Evolutionary conservation across 2,797 vertebrate genomes (phyloP).

Genomic region (Xenopus petersii): DNA sequence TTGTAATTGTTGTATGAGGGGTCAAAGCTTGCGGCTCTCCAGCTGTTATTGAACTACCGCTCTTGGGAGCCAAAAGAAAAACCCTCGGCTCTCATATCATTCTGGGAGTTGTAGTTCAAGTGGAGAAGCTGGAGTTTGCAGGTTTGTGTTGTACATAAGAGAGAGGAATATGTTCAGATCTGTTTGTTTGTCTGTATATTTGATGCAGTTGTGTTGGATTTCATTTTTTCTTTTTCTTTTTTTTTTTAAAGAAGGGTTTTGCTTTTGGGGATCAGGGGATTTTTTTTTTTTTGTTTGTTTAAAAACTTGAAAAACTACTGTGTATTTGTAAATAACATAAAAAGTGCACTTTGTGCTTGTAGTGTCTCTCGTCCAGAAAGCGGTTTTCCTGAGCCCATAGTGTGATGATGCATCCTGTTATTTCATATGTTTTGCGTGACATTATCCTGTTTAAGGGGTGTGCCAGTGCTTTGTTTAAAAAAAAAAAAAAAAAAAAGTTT

Average conservation of each 20-base stretch:
- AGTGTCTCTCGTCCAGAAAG: constrained; percentile 79
- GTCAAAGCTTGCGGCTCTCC: not conserved
- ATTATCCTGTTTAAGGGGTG: constrained; percentile 48
- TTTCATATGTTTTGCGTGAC: constrained; percentile 40
- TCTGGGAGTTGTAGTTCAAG: too few species aligned
- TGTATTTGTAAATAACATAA: constrained; percentile 91
- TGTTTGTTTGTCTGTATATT: constrained; percentile 69
- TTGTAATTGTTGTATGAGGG: constrained; percentile 55
- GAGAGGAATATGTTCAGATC: constrained; percentile 70
- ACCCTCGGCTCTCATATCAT: too few species aligned
- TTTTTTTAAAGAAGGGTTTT: not conserved
- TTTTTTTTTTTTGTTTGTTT: constrained; percentile 63
- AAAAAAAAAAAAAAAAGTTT: not conserved
- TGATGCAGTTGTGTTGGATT: constrained; percentile 73
- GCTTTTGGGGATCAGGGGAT: not conserved
- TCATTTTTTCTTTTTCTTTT: not conserved
- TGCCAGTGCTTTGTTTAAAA: constrained; percentile 51
- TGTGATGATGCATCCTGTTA: constrained; percentile 45
- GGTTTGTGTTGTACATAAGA: constrained; percentile 71
- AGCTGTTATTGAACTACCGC: too few species aligned
- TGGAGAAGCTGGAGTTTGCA: too few species aligned
- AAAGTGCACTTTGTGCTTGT: constrained; percentile 87
- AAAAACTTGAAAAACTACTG: constrained; percentile 97
- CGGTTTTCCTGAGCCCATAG: constrained; percentile 61
- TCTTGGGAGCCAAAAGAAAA: too few species aligned